These are phyloP conservation scores for Lobophora halterata DNA, from an alignment of 2,888 invertebrate genomes.

Conservation along the genomic window DNA sequence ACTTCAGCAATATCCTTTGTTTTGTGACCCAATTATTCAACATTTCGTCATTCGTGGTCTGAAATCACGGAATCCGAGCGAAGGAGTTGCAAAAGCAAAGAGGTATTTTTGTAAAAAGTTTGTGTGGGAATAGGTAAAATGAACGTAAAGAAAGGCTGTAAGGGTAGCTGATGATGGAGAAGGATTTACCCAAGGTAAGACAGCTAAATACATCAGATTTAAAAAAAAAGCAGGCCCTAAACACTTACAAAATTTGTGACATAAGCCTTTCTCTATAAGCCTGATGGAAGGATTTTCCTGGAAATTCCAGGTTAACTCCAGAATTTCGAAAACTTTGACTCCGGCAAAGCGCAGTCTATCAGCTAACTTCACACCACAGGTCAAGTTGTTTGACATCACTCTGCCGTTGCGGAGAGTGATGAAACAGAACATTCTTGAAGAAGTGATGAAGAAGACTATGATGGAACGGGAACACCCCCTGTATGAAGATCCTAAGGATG, in stretches of 20 bases:
- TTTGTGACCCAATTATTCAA: conserved; percentile 34
- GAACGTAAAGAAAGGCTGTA: conserved; percentile 8
- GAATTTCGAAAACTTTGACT: conserved; percentile 42
- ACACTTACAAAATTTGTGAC: too few species aligned
- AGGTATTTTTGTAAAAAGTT: not conserved
- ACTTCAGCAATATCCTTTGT: conserved; percentile 43
- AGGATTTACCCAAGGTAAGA: conserved; percentile 35
- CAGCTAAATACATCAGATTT: too few species aligned
- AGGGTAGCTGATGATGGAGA: conserved; percentile 53
- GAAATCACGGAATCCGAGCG: conserved; percentile 17
- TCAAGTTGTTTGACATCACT: conserved; percentile 50
- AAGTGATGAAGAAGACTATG: conserved; percentile 53
- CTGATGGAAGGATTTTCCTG: not conserved
- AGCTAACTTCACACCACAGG: conserved; percentile 56
- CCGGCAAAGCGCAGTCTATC: conserved; percentile 53
- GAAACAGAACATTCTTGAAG: conserved; percentile 59
- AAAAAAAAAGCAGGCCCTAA: too few species aligned
- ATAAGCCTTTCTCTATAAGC: too few species aligned
- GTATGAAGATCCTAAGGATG: conserved; percentile 72
- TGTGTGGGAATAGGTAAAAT: conserved; percentile 26
- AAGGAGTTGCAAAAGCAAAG: conserved; percentile 10
- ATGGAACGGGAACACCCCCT: conserved; percentile 54
- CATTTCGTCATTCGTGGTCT: conserved; percentile 6
- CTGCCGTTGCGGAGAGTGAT: conserved; percentile 47
- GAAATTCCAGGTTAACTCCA: conserved; percentile 37